Evolutionary conservation across 2,888 invertebrate genomes (phyloP).

Genomic region (Drosophila recens): DNA sequence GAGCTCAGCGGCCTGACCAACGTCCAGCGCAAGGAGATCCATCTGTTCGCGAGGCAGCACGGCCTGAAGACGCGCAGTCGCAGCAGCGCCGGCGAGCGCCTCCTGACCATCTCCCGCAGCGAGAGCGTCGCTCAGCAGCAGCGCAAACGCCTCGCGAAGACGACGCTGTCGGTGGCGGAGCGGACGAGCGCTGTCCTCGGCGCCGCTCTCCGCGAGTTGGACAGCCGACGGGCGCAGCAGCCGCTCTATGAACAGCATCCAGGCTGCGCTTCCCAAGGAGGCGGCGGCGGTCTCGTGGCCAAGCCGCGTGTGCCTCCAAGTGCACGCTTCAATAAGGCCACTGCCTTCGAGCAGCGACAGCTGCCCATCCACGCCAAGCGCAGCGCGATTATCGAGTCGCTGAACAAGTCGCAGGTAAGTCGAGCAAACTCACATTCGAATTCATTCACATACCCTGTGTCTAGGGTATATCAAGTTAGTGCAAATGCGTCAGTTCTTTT

Average conservation of each 20-base stretch:
- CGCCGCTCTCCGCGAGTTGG: background rate
- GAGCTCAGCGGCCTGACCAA: constrained; percentile 60
- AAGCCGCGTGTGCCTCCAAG: constrained; percentile 69
- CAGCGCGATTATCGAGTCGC: constrained; percentile 51
- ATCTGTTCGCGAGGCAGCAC: constrained; percentile 62
- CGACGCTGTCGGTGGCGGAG: background rate
- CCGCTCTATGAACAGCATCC: background rate
- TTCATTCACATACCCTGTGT: background rate
- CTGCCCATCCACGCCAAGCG: constrained; percentile 78
- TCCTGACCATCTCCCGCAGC: constrained; percentile 64
- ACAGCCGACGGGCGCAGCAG: background rate
- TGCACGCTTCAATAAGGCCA: constrained; percentile 33
- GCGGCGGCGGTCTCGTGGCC: constrained; percentile 44
- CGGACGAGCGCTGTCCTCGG: background rate
- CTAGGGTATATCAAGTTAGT: background rate
- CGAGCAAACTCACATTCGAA: background rate
- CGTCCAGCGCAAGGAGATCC: constrained; percentile 73
- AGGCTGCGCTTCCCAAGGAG: background rate
- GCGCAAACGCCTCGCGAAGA: background rate
- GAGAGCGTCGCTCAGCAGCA: constrained; percentile 14
- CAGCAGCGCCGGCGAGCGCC: constrained; percentile 60
- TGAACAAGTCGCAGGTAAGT: constrained; percentile 72
- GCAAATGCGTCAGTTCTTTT: too few relatives aligned
- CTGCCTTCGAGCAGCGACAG: constrained; percentile 61
- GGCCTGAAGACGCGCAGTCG: constrained; percentile 76